Evolutionary conservation across 2,888 invertebrate genomes (phyloP), one percentile per base, ranked within the genome.

Genomic region (Falcaria lacertinaria): DNA sequence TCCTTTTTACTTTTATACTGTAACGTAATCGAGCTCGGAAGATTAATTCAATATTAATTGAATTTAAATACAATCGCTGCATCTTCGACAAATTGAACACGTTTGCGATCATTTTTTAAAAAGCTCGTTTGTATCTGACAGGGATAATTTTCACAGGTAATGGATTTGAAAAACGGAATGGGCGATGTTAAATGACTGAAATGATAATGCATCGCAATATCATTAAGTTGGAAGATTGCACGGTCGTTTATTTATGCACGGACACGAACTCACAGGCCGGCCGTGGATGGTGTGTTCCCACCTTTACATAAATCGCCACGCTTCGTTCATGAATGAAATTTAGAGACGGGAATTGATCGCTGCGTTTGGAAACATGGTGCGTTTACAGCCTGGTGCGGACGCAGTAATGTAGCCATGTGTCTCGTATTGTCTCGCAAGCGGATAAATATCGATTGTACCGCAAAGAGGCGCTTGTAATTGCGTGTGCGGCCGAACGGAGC

Each of bases 391-490:
- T 47, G 35, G 52, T 59, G 60, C 58, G 47, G 46, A 53, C 46
- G 65, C 73, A 60, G 80, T 74, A 74, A 81, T 80, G 80, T 78
- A 80, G 56, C 64, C 57, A 64, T 67, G 57, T 68, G 61, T 69
- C 60, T 61, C 60, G 68, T 63, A 79, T 83, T 75, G 80, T 81
- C 74, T 82, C 82, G 74, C 54, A 57, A 64, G 64, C 60, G 66
- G 64, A 81, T 84, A 81, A 83, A 84, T 82, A 85, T 84, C 77
- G 85, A 80, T 80, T 80, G 80, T 75, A 75, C 75, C 72, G 77
- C 82, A 80, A 78, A 78, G 77, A 77, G 78, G 80, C 79, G 81
- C 80, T 82, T 85, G 88, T 87, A 87, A 88, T 87, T 87, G 88
- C 84, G 78, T 82, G 87, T 80, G 80, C 75, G 79, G 75, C 74